Percentiles rank a stretch among this genome's conserved stretches.
Conservation (phyloP, 1,140 invertebrate species). For the Drosophila navojoa region DNA sequence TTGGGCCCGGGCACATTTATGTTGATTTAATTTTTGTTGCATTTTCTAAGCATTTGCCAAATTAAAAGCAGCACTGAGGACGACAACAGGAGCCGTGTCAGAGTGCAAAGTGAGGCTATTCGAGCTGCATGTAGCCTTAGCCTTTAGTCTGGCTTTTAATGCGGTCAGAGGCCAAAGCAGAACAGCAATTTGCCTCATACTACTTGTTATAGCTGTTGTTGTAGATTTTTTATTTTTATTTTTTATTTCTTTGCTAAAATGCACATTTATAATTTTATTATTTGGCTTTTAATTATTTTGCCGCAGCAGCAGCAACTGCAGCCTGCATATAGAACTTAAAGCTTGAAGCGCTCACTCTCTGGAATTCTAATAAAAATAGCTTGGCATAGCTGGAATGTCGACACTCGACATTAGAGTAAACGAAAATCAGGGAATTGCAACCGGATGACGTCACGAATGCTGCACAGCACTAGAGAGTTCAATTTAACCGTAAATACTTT, state of each 20-base stretch:
- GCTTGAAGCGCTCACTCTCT: conserved; percentile 13
- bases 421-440: conserved; percentile 31
- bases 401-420: conserved; percentile 31
- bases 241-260: not conserved
- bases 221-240: not conserved
- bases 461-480: conserved; percentile 66
- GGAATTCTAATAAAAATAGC: conserved; percentile 74
- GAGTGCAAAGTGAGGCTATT: conserved; percentile 1
- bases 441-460: conserved; percentile 29
- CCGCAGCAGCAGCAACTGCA: conserved; percentile 34
- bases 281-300: conserved; percentile 60
- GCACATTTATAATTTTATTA: conserved; percentile 63
- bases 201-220: not conserved
- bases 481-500: conserved; percentile 74
- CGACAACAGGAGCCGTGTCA: not conserved
- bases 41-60: conserved; percentile 59
- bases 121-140: conserved; percentile 6
- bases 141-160: conserved; percentile 56
- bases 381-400: conserved; percentile 52
- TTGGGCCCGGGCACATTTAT: conserved; percentile 24
- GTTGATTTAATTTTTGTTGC: conserved; percentile 54
- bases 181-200: conserved; percentile 7
- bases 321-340: conserved; percentile 19
- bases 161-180: conserved; percentile 44
- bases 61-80: conserved; percentile 49